A percentile compares a stretch with the other conserved stretches of the same genome.
These are phyloP conservation scores for Petrophora chlorosata DNA, from an alignment of 2,888 invertebrate species.

Conservation along the genomic window DNA sequence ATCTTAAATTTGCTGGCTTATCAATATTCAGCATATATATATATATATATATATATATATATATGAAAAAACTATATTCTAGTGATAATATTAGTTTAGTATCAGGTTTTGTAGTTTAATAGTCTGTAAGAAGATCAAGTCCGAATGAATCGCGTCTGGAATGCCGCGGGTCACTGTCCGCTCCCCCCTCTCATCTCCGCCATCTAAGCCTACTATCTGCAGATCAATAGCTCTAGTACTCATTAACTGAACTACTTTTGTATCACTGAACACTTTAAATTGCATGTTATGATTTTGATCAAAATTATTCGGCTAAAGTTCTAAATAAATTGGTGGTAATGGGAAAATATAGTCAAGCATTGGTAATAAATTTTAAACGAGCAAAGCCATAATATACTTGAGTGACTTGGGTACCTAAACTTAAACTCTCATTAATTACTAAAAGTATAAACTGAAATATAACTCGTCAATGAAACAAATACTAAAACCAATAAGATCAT, in stretches of 20 bases:
- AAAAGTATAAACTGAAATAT: background rate
- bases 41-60: no score
- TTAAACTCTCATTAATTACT: no score
- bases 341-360: no score
- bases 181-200: slow-evolving; percentile 64
- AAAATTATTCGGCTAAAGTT: background rate
- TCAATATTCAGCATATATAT: no score
- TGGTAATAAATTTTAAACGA: slow-evolving; percentile 4
- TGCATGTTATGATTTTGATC: background rate
- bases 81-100: slow-evolving; percentile 15
- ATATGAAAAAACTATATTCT: no score
- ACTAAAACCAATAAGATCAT: slow-evolving; percentile 7
- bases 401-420: no score
- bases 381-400: no score
- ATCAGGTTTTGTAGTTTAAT: slow-evolving; percentile 27
- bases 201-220: slow-evolving; percentile 73
- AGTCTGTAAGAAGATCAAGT: slow-evolving; percentile 74
- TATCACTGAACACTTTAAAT: slow-evolving; percentile 10
- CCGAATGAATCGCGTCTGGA: slow-evolving; percentile 65
- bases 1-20: no score
- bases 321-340: no score
- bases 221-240: slow-evolving; percentile 69
- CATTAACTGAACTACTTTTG: slow-evolving; percentile 55
- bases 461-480: background rate
- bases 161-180: slow-evolving; percentile 78